Percentiles rank a stretch among this genome's conserved stretches.
These are phyloP conservation scores for Amorpha juglandis DNA, from an alignment of 2,888 invertebrate species.

Conservation along the genomic window DNA sequence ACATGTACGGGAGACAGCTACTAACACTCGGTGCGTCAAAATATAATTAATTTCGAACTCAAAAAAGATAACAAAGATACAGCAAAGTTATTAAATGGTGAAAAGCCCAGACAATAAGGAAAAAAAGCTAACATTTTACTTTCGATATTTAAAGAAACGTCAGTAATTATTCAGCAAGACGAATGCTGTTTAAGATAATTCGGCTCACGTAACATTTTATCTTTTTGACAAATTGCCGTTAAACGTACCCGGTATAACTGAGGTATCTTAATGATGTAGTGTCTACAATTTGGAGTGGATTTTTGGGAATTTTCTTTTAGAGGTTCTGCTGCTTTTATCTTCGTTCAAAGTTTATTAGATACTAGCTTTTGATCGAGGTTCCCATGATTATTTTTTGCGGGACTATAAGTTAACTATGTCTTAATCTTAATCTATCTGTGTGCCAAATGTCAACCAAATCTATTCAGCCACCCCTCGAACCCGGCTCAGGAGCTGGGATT, in stretches of 20 bases:
- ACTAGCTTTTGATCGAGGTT: too few species aligned
- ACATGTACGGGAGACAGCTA: too few species aligned
- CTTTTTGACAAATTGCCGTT: conserved; percentile 76
- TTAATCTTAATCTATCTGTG: too few species aligned
- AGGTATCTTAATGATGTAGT: conserved; percentile 60
- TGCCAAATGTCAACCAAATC: background rate
- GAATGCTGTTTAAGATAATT: conserved; percentile 74
- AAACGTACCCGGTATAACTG: conserved; percentile 57
- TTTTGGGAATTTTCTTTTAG: background rate
- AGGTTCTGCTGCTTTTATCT: background rate
- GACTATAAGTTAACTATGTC: too few species aligned
- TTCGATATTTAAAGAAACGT: conserved; percentile 44
- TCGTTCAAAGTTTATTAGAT: background rate
- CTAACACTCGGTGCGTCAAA: too few species aligned
- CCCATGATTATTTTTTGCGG: too few species aligned
- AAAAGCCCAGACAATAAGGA: conserved; percentile 7
- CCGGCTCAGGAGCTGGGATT: too few species aligned
- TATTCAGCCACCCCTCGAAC: too few species aligned
- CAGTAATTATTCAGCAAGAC: conserved; percentile 77
- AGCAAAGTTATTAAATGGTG: background rate
- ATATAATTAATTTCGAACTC: too few species aligned
- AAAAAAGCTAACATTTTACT: conserved; percentile 6
- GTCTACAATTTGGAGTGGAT: conserved; percentile 30
- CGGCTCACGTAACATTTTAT: conserved; percentile 74
- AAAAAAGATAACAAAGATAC: background rate